These are phyloP conservation scores for Falcaria lacertinaria DNA, from an alignment of 2,888 invertebrate genomes.

Conservation along the genomic window DNA sequence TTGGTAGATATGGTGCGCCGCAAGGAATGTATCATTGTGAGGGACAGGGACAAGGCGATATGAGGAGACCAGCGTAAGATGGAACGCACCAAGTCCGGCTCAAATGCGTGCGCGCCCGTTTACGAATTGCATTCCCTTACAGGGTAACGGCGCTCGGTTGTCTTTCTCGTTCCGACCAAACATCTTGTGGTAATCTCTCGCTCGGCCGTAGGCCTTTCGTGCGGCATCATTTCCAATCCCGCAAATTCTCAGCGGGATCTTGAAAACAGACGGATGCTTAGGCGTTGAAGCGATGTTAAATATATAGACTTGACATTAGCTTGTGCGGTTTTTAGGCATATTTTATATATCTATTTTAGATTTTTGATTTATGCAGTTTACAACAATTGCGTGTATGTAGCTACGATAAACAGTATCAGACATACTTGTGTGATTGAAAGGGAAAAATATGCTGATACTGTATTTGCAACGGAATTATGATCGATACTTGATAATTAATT, in stretches of 20 bases:
- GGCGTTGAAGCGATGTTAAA: not conserved
- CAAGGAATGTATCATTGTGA: constrained; percentile 39
- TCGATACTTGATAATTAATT: too few species aligned
- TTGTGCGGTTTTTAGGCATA: too few species aligned
- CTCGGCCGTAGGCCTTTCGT: constrained; percentile 32
- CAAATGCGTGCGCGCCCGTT: constrained; percentile 66
- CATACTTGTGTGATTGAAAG: too few species aligned
- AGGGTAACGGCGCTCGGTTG: constrained; percentile 65
- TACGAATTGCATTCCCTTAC: constrained; percentile 75
- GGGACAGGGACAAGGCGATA: constrained; percentile 49
- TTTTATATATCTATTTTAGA: too few species aligned
- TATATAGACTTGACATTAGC: too few species aligned
- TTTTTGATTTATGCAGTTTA: too few species aligned
- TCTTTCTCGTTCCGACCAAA: constrained; percentile 61
- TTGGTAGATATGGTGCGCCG: constrained; percentile 51
- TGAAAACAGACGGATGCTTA: not conserved
- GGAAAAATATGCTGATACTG: too few species aligned
- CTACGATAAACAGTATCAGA: too few species aligned
- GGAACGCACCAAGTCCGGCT: constrained; percentile 61
- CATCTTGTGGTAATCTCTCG: constrained; percentile 52
- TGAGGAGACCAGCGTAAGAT: constrained; percentile 39
- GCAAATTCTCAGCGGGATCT: constrained; percentile 2
- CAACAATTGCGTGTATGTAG: too few species aligned
- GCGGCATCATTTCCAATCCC: constrained; percentile 4
- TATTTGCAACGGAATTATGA: too few species aligned